Base-by-base conservation (phyloP, 2,113 vertebrate species). In the Oophaga pumilio region DNA sequence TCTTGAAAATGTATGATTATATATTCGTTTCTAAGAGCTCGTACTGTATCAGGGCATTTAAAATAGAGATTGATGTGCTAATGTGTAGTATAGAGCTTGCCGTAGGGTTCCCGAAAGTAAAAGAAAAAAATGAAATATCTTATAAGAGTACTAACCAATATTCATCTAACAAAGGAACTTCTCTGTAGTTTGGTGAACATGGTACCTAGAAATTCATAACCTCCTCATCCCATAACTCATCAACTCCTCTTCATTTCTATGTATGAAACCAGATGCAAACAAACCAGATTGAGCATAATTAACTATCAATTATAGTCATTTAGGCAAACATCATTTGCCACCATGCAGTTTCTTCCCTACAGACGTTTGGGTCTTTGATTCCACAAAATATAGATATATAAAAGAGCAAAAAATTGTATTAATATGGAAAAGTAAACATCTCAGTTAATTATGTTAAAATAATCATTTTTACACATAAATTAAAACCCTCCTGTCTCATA, bases 21-120 rank as follows among this genome's bases (percentile, higher is more conserved):
- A 66, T 76, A 90, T 20, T 73, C 81, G 6, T 84, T 89, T 90
- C 43, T 76, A 9, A 90, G 85, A 89, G 50, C 73, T 18, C 85
- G 8, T 4, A 64, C 57, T 71, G 22, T 78, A 20, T 0, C 10
- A 9, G 53, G 14, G 0, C 0, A 76, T 77, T 90, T 88, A 22
- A 52, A 88, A 88, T 83, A 77, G 43, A 24, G 76, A 77, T 85
- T 57, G 15, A 88, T 71, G 78, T 60, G 57, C 79, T 83, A 83
- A 88, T 88, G 79, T 76, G 79, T 66, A 83, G 81, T 88, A 84
- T 80, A 43, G 6, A 1, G 22, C 84, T 91, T 18, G 33, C 68
- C 24, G 89, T 1, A 6, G 26, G 26, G 6, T 49, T 12, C 12
- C 81, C 88, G 69, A 89, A 43, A 74, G 28, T 74, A 89, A 89